Conservation (phyloP, 2,888 invertebrate genomes). For the Actias luna region DNA sequence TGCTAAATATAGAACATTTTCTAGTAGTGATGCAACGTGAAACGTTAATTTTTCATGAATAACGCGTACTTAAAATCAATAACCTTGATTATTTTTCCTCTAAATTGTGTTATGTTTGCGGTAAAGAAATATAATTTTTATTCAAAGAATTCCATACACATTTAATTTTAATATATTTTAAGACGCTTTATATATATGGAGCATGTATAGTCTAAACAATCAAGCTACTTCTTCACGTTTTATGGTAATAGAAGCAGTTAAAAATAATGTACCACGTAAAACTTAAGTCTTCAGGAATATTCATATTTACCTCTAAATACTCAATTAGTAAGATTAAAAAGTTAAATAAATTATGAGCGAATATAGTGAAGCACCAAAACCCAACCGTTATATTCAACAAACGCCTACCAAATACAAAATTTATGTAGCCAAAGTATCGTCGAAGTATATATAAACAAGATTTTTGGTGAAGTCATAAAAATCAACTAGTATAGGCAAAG, state of each 20-base stretch:
- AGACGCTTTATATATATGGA: too few species aligned
- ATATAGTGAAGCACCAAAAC: not conserved
- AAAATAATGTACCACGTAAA: not conserved
- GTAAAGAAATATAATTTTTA: too few species aligned
- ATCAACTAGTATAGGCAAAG: conserved; percentile 37
- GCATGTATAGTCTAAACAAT: too few species aligned
- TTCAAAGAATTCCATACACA: too few species aligned
- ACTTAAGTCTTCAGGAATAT: not conserved
- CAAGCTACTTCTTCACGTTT: too few species aligned
- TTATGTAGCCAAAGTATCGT: conserved; percentile 39
- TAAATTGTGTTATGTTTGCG: too few species aligned
- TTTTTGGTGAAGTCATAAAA: conserved; percentile 33
- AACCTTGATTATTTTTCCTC: too few species aligned
- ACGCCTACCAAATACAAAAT: conserved; percentile 23
- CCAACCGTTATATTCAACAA: conserved; percentile 8
- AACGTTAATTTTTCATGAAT: not conserved
- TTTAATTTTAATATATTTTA: too few species aligned
- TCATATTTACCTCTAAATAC: not conserved
- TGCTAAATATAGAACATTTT: not conserved
- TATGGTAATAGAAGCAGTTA: too few species aligned
- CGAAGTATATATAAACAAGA: conserved; percentile 43
- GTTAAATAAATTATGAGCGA: not conserved
- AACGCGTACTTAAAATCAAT: not conserved
- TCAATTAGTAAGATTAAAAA: not conserved
- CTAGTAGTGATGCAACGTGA: not conserved